These are phyloP conservation scores for Molossus molossus DNA, from an alignment of 2,797 vertebrate genomes.

Conservation along the genomic window DNA sequence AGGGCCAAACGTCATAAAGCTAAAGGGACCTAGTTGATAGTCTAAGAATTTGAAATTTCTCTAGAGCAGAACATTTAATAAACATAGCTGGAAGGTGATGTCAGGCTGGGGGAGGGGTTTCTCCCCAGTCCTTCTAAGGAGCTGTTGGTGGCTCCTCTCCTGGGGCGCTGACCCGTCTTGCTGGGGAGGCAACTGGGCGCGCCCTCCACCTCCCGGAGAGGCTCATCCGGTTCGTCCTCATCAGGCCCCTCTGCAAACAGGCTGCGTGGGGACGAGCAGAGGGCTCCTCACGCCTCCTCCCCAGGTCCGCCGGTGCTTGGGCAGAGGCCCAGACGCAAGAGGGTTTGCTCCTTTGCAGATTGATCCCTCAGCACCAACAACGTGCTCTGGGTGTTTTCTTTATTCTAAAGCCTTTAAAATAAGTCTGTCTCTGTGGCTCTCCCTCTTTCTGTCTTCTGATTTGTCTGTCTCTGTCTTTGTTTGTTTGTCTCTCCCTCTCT, in stretches of 20 bases:
- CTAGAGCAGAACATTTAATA: no score
- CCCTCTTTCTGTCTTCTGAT: not conserved
- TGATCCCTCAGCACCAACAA: not conserved
- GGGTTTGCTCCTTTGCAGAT: not conserved
- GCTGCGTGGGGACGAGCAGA: not conserved
- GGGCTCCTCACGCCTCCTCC: accelerated
- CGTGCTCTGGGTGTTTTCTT: not conserved
- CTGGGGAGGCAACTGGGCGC: no score
- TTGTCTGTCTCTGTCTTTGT: not conserved
- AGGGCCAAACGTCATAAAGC: accelerated
- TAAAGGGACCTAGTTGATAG: not conserved
- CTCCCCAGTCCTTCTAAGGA: not conserved
- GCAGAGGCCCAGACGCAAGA: no score
- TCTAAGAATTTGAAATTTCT: not conserved
- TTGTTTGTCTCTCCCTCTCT: not conserved
- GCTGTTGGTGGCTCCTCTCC: not conserved
- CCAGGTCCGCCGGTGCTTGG: not conserved
- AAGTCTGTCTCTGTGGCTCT: not conserved
- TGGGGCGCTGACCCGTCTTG: not conserved
- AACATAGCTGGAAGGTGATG: not conserved
- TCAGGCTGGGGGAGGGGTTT: not conserved
- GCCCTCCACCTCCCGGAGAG: not conserved
- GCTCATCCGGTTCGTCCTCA: not conserved
- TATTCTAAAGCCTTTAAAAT: not conserved
- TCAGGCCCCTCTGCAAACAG: not conserved